Conservation (phyloP, 2,797 vertebrate species). For the Podargus strigoides region DNA sequence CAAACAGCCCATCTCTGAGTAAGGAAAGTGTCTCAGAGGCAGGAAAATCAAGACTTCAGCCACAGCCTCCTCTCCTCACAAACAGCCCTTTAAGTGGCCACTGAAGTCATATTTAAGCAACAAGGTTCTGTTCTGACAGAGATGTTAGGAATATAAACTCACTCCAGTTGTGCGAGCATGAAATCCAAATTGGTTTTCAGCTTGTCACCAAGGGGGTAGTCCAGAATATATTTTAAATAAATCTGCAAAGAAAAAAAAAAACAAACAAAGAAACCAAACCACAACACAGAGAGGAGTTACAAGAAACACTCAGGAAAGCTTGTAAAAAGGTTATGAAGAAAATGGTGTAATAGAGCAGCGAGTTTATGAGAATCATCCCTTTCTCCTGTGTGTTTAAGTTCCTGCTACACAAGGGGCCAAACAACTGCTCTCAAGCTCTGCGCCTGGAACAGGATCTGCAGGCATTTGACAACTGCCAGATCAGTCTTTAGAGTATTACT, state of each 20-base stretch:
- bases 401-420: neutral
- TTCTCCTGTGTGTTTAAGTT: neutral
- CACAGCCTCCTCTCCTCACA: neutral
- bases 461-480: neutral
- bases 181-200: slow-evolving; percentile 87
- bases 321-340: neutral
- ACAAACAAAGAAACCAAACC: neutral
- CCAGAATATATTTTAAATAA: slow-evolving; percentile 93
- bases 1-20: neutral
- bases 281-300: neutral
- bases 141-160: slow-evolving; percentile 25
- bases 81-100: neutral
- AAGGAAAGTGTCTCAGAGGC: neutral
- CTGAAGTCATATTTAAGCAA: neutral
- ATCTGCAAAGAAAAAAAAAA: slow-evolving; percentile 76
- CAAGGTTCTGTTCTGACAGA: neutral
- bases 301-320: neutral
- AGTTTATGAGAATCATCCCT: neutral
- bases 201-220: slow-evolving; percentile 92
- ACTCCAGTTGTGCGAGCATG: slow-evolving; percentile 88
- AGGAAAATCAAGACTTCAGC: neutral
- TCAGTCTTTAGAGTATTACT: neutral
- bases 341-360: neutral
- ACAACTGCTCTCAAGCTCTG: neutral
- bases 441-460: neutral